These are phyloP conservation scores for Lipotes vexillifer DNA, from an alignment of 2,113 vertebrate species.

Conservation along the genomic window DNA sequence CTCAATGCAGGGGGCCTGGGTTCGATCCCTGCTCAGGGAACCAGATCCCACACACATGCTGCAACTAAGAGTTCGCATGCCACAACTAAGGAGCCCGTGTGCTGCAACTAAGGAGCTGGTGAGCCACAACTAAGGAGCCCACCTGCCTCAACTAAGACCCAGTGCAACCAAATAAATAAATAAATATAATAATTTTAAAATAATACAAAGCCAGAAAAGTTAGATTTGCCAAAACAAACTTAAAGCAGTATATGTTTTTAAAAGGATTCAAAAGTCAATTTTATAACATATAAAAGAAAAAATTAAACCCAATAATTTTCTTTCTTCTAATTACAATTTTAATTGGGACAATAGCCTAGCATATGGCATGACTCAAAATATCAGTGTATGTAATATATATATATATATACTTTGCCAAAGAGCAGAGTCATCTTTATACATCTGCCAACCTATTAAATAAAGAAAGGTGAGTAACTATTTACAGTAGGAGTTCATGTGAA, in stretches of 20 bases:
- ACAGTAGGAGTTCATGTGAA: not conserved
- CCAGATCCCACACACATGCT: too few species aligned
- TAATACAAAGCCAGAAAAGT: conserved; percentile 8
- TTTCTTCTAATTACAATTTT: conserved; percentile 28
- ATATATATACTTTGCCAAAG: not conserved
- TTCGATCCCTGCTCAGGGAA: too few species aligned
- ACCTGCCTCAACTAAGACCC: too few species aligned
- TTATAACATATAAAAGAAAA: conserved; percentile 4
- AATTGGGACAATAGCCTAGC: not conserved
- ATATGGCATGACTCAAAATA: not conserved
- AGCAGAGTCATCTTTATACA: conserved; percentile 34
- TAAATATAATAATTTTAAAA: too few species aligned
- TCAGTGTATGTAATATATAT: not conserved
- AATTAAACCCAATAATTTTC: conserved; percentile 12
- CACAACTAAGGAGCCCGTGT: too few species aligned
- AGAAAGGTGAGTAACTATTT: conserved; percentile 4
- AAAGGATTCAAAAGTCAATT: not conserved
- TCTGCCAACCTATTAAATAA: not conserved
- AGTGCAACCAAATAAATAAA: too few species aligned
- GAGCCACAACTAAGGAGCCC: too few species aligned
- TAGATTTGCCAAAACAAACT: conserved; percentile 16
- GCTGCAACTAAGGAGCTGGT: too few species aligned
- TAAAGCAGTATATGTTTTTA: not conserved
- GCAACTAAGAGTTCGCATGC: too few species aligned
- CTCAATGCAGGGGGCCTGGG: too few species aligned